phyloP scores from a whole-genome alignment of 1,140 invertebrate species.

The Leptinotarsa lineolata region DNA sequence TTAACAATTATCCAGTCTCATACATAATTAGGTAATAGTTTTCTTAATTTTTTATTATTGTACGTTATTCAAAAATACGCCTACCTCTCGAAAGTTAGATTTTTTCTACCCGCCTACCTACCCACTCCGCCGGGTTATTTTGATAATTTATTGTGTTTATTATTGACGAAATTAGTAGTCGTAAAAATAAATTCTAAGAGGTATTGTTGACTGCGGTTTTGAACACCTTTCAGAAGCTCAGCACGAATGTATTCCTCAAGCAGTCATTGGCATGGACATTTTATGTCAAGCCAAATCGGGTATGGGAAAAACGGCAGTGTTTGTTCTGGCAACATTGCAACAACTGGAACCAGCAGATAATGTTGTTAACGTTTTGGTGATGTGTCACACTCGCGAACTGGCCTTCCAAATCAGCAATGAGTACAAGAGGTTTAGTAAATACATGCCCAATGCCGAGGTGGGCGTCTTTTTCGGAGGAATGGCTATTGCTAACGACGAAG shows the following conservation, averaged over 20 bases:
- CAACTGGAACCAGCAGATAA: constrained; percentile 97
- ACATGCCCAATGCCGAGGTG: constrained; percentile 93
- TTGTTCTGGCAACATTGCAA: no score
- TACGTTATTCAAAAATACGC: no score
- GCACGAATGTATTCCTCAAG: no score
- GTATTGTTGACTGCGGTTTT: constrained; percentile 99
- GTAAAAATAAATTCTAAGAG: constrained; percentile 91
- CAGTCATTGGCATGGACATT: constrained; percentile 97
- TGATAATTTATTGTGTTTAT: no score
- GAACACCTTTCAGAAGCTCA: constrained; percentile 99
- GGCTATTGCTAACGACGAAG: constrained; percentile 96
- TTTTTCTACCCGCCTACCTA: no score
- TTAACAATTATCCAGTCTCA: no score
- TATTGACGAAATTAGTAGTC: no score
- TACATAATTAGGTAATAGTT: no score
- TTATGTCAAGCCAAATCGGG: constrained; percentile 99
- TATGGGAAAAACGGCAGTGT: no score
- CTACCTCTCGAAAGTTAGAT: no score
- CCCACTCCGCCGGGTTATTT: no score
- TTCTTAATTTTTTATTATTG: no score
- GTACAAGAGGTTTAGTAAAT: constrained; percentile 98
- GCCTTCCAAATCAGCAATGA: constrained; percentile 99
- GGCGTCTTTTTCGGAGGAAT: constrained; percentile 97
- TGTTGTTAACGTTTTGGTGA: constrained; percentile 94
- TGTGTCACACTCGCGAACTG: constrained; percentile 97